Evolutionary conservation across 2,888 invertebrate genomes (phyloP).

Genomic region (Drosophila subsilvestris): DNA sequence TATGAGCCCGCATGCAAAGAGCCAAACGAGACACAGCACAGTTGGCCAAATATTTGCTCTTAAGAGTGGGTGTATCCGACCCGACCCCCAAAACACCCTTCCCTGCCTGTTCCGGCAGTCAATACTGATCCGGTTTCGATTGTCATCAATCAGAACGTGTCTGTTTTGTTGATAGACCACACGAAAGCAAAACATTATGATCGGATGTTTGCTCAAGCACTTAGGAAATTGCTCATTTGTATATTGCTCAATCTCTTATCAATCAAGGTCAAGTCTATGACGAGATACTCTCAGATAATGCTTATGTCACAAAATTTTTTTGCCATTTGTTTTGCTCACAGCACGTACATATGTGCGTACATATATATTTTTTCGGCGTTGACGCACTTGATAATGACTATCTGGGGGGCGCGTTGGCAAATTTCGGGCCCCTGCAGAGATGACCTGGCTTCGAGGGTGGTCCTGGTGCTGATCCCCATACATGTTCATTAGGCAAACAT

Average conservation of each 20-base stretch:
- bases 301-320: conserved; percentile 20
- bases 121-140: conserved; percentile 16
- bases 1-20: conserved; percentile 16
- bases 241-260: conserved; percentile 64
- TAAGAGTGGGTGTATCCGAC: conserved; percentile 35
- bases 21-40: conserved; percentile 39
- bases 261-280: conserved; percentile 59
- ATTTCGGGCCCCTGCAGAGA: conserved; percentile 1
- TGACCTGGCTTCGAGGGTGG: neutral
- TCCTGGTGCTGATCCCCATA: conserved; percentile 1
- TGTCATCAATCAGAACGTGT: neutral
- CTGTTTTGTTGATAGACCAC: neutral
- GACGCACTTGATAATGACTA: conserved; percentile 54
- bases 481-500: conserved; percentile 6
- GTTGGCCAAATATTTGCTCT: conserved; percentile 40
- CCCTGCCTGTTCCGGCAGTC: neutral
- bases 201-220: conserved; percentile 36
- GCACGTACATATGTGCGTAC: neutral
- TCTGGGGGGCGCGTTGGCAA: conserved; percentile 15
- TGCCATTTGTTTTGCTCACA: conserved; percentile 31
- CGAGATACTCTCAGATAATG: conserved; percentile 25
- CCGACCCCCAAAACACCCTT: conserved; percentile 17
- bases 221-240: conserved; percentile 18
- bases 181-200: conserved; percentile 2
- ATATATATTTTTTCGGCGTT: conserved; percentile 16